Conservation (phyloP, 2,888 invertebrate species). For the Hypomecis punctinalis region DNA sequence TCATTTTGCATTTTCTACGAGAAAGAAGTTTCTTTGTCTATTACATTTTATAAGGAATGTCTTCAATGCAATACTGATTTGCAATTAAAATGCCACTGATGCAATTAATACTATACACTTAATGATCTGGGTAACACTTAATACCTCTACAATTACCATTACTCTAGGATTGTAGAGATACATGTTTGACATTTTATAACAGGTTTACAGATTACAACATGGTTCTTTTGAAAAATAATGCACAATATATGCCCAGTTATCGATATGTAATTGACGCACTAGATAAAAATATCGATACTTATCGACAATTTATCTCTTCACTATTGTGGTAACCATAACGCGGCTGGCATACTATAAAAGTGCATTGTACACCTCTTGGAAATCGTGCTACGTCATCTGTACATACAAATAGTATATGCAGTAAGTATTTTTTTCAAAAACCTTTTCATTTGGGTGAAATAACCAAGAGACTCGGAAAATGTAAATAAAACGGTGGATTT, state of each 20-base stretch:
- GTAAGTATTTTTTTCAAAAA: background rate
- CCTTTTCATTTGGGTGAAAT: background rate
- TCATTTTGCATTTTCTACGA: constrained; percentile 2
- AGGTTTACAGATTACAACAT: too few species aligned
- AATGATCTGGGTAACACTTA: background rate
- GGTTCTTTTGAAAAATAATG: too few species aligned
- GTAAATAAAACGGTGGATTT: too few species aligned
- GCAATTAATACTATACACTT: constrained; percentile 1
- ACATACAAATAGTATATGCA: constrained; percentile 40
- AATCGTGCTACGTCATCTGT: constrained; percentile 64
- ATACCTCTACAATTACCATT: background rate
- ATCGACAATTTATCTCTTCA: constrained; percentile 45
- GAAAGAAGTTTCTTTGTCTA: background rate
- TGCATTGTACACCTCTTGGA: constrained; percentile 77
- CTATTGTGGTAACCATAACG: constrained; percentile 62
- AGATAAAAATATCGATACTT: constrained; percentile 27
- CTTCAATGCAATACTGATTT: constrained; percentile 10
- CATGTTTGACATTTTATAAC: too few species aligned
- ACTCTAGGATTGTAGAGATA: background rate
- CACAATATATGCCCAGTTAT: too few species aligned
- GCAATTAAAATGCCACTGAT: constrained; percentile 4
- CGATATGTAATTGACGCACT: background rate
- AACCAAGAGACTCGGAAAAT: too few species aligned
- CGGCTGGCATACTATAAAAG: constrained; percentile 77
- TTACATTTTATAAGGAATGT: background rate